phyloP scores from a whole-genome alignment of 2,888 invertebrate genomes.

The Patella depressa region DNA sequence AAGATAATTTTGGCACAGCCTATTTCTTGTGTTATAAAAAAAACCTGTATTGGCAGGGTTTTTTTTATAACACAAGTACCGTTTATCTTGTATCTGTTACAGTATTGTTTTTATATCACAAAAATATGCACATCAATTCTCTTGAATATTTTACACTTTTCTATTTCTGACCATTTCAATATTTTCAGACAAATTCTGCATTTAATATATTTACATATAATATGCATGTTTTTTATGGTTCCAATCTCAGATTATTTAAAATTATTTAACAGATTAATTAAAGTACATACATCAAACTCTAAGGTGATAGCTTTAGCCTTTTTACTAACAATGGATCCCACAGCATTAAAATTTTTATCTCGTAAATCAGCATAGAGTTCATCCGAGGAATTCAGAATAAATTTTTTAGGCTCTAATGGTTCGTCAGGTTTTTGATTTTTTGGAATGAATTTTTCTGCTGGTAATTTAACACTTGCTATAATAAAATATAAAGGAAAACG shows the following conservation, averaged over 20 bases:
- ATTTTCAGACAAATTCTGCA: background rate
- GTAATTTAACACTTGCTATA: constrained; percentile 83
- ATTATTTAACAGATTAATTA: background rate
- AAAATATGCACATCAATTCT: too few species aligned
- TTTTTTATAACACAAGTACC: too few species aligned
- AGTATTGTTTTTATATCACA: too few species aligned
- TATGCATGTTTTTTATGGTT: too few species aligned
- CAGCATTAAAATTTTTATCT: constrained; percentile 93
- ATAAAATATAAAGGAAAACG: constrained; percentile 28
- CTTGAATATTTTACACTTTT: too few species aligned
- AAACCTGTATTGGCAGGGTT: too few species aligned
- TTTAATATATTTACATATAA: too few species aligned
- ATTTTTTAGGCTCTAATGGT: constrained; percentile 77
- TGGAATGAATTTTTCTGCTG: constrained; percentile 85
- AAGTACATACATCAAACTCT: constrained; percentile 77
- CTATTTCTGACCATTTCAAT: background rate
- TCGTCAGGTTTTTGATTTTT: constrained; percentile 78
- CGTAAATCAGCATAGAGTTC: constrained; percentile 89
- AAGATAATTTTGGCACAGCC: too few species aligned
- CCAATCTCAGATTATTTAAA: too few species aligned
- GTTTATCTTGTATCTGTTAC: too few species aligned
- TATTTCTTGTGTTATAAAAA: too few species aligned
- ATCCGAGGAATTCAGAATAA: constrained; percentile 90
- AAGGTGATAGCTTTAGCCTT: constrained; percentile 89
- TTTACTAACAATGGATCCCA: constrained; percentile 86